A percentile compares a stretch with the other conserved stretches of the same genome.
Evolutionary conservation across 2,113 vertebrate species (phyloP).

Genomic region (Nyctereutes procyonoides): DNA sequence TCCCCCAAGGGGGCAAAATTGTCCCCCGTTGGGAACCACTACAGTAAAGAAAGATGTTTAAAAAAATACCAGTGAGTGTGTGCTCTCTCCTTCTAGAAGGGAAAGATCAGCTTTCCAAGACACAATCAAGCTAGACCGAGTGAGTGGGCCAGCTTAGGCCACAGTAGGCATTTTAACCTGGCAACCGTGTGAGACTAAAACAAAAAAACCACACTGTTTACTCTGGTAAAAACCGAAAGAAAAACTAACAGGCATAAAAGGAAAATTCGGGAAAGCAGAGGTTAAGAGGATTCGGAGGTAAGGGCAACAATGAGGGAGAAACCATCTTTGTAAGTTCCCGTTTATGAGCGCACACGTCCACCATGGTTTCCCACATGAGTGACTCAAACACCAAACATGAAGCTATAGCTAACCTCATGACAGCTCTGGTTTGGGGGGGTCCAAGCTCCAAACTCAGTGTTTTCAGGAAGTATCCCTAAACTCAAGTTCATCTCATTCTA

Average conservation of each 20-base stretch:
- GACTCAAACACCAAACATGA: conserved; percentile 50
- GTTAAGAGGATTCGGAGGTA: not conserved
- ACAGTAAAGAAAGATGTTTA: not conserved
- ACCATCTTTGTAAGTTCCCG: not conserved
- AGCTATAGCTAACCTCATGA: not conserved
- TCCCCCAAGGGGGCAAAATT: not conserved
- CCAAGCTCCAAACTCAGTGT: not conserved
- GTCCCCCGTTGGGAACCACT: not conserved
- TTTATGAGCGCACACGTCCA: not conserved
- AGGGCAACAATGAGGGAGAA: not conserved
- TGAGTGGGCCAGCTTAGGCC: not conserved
- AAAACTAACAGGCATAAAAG: conserved; percentile 35
- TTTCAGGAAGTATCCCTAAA: not conserved
- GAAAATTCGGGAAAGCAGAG: conserved; percentile 7
- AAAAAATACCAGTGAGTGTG: not conserved
- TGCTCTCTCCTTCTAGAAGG: not conserved
- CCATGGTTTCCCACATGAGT: conserved; percentile 1
- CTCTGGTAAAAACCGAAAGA: conserved; percentile 24
- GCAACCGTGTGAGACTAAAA: conserved; percentile 18
- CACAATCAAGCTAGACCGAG: not conserved
- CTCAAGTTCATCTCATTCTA: not conserved
- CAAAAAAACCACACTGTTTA: conserved; percentile 55
- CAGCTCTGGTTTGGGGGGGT: not conserved
- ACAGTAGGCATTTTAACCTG: not conserved
- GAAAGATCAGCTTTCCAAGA: not conserved